phyloP scores from a whole-genome alignment of 1,140 invertebrate species.

The Subanguina moxae region DNA sequence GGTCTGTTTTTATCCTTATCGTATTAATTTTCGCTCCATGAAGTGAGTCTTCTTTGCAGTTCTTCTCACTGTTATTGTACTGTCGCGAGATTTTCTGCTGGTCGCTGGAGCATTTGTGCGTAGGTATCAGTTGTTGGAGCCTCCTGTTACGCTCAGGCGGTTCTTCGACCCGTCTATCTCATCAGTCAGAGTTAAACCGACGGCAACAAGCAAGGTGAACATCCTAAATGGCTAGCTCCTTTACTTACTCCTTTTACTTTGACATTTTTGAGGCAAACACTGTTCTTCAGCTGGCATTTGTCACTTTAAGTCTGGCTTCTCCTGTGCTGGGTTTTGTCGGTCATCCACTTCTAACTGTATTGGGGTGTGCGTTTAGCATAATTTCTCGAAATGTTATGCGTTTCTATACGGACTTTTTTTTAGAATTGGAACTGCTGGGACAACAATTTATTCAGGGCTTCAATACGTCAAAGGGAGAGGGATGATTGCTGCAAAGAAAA shows the following conservation, averaged over 20 bases:
- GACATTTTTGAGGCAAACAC: constrained; percentile 70
- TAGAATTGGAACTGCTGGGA: constrained; percentile 27
- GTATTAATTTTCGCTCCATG: too few species aligned
- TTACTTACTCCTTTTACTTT: constrained; percentile 11
- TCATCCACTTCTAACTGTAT: constrained; percentile 71
- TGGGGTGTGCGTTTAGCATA: constrained; percentile 67
- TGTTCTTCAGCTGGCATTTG: constrained; percentile 74
- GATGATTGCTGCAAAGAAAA: constrained; percentile 18
- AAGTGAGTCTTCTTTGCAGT: constrained; percentile 61
- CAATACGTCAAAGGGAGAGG: constrained; percentile 27
- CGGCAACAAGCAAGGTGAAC: constrained; percentile 80
- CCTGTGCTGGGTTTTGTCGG: constrained; percentile 75
- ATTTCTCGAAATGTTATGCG: constrained; percentile 11
- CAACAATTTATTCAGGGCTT: constrained; percentile 19
- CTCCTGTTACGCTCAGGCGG: constrained; percentile 70
- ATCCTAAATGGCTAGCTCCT: background rate
- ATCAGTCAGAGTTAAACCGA: constrained; percentile 83
- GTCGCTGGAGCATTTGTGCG: constrained; percentile 78
- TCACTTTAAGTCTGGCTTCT: constrained; percentile 74
- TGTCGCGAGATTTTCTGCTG: constrained; percentile 77
- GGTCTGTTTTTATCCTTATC: constrained; percentile 59
- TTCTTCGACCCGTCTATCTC: constrained; percentile 86
- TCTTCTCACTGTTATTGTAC: constrained; percentile 74
- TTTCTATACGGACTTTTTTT: background rate
- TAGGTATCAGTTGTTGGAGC: constrained; percentile 79